Conservation (phyloP, 2,113 vertebrate genomes). For the Cavia porcellus region DNA sequence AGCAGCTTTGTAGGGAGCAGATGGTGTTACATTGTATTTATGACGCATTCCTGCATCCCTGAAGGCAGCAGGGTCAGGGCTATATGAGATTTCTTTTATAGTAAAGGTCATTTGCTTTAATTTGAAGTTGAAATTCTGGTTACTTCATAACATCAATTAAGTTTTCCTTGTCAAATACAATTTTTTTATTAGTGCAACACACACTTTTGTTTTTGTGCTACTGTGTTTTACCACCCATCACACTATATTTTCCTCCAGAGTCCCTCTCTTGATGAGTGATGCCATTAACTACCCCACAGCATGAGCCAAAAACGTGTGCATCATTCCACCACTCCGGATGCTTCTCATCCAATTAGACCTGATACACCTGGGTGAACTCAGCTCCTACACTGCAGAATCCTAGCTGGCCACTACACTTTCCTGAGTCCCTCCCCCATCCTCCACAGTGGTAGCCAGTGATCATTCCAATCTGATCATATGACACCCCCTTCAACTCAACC, state of each 20-base stretch:
- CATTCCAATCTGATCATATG: not conserved
- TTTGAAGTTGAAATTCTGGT: slow-evolving; percentile 27
- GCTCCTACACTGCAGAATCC: not conserved
- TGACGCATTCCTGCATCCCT: not conserved
- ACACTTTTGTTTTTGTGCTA: not conserved
- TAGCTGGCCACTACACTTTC: not conserved
- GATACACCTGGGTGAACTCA: not conserved
- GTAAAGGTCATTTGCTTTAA: not conserved
- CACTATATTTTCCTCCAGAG: not conserved
- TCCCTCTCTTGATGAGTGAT: not conserved
- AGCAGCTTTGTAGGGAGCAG: not conserved
- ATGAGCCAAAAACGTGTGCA: not conserved
- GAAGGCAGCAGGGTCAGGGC: not conserved
- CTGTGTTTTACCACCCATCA: not conserved
- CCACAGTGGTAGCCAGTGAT: not conserved
- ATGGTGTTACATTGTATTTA: not conserved
- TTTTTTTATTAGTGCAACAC: not conserved
- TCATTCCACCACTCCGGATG: not conserved
- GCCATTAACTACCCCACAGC: not conserved
- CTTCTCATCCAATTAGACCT: not conserved
- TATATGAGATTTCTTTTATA: slow-evolving; percentile 8
- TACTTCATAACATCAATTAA: not conserved
- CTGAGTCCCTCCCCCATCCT: not conserved
- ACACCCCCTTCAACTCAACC: not conserved
- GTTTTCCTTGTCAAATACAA: slow-evolving; percentile 1